Percentiles rank a stretch among this genome's conserved stretches.
These are phyloP conservation scores for Quadriops clusia DNA, from an alignment of 2,888 invertebrate genomes.

Conservation along the genomic window DNA sequence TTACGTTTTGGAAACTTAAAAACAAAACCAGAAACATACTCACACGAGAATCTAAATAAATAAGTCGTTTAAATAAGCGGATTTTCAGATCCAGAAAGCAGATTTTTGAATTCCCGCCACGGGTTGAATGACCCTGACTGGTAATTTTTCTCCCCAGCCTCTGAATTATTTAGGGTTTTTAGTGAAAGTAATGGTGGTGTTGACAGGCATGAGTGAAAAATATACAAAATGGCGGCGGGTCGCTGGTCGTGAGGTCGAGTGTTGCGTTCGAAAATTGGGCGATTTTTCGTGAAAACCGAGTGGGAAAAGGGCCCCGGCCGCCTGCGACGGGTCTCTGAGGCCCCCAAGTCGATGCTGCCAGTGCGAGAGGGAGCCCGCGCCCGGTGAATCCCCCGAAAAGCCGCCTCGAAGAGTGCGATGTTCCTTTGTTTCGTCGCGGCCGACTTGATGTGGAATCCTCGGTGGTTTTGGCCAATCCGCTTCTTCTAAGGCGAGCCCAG, in stretches of 20 bases:
- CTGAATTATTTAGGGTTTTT: too few species aligned
- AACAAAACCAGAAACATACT: too few species aligned
- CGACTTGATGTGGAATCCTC: constrained; percentile 27
- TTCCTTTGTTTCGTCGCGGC: constrained; percentile 32
- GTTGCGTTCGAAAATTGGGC: constrained; percentile 8
- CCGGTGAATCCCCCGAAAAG: constrained; percentile 22
- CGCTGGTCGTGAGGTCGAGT: constrained; percentile 23
- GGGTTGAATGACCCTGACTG: too few species aligned
- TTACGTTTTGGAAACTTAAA: too few species aligned
- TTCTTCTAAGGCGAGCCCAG: background rate
- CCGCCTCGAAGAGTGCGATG: constrained; percentile 31
- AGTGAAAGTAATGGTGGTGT: too few species aligned
- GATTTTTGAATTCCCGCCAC: too few species aligned
- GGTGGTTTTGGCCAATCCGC: constrained; percentile 8
- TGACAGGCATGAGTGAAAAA: too few species aligned
- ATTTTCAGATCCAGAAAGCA: too few species aligned
- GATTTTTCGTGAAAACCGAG: constrained; percentile 11
- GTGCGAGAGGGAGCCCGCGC: constrained; percentile 5
- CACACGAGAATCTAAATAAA: too few species aligned
- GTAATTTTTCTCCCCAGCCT: too few species aligned
- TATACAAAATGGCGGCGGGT: constrained; percentile 31
- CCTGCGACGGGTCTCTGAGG: too few species aligned
- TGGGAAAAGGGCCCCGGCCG: constrained; percentile 7
- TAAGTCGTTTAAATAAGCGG: too few species aligned
- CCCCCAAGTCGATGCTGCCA: constrained; percentile 6